Conservation (phyloP, 1,140 invertebrate genomes). For the Hylaeus volcanicus region DNA sequence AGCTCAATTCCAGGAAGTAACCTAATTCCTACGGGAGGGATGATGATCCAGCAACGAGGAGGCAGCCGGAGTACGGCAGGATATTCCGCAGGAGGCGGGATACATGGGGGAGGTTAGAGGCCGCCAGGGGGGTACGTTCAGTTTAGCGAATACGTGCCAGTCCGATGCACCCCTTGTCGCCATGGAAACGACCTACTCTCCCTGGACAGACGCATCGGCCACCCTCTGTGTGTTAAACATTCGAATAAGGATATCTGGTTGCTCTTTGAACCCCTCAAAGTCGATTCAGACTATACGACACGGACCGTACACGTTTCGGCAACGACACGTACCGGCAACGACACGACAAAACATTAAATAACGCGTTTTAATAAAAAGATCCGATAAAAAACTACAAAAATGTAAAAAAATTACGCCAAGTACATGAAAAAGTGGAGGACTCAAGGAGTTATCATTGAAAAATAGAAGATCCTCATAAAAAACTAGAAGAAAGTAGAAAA, state of each 20-base stretch:
- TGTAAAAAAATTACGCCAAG: too few relatives aligned
- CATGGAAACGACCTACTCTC: conserved; percentile 80
- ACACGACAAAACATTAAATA: too few relatives aligned
- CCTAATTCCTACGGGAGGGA: conserved; percentile 58
- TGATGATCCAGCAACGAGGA: conserved; percentile 61
- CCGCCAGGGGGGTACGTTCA: conserved; percentile 58
- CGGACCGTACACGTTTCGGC: too few relatives aligned
- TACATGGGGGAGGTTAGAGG: conserved; percentile 49
- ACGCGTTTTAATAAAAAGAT: too few relatives aligned
- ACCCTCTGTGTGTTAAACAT: conserved; percentile 70
- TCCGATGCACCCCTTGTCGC: conserved; percentile 77
- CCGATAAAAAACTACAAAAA: too few relatives aligned
- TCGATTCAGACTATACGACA: too few relatives aligned
- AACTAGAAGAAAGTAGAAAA: too few relatives aligned
- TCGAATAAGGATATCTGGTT: conserved; percentile 69
- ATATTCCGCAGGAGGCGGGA: conserved; percentile 62
- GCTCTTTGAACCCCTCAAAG: conserved; percentile 37
- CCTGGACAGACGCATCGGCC: conserved; percentile 74
- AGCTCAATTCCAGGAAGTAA: conserved; percentile 61
- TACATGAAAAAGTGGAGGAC: too few relatives aligned
- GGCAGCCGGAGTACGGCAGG: conserved; percentile 51
- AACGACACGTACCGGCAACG: too few relatives aligned
- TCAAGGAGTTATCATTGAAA: too few relatives aligned
- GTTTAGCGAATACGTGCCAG: conserved; percentile 72
- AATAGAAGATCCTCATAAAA: too few relatives aligned